Evolutionary conservation across 2,888 invertebrate species (phyloP), one percentile per base, ranked within the genome.

Genomic region (Folsomia candida): DNA sequence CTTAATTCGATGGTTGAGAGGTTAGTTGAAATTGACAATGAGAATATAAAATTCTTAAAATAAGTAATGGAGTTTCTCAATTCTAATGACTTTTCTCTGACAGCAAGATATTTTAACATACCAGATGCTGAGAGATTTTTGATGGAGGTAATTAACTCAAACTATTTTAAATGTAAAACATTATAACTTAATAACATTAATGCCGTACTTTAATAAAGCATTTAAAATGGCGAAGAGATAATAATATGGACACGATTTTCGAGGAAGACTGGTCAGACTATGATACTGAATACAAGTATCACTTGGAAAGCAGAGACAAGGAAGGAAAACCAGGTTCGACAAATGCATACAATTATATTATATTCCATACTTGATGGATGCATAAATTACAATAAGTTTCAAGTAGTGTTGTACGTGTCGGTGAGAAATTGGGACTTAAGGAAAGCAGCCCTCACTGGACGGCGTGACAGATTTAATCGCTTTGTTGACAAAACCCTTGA

Each of bases 401-500:
- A n/a, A 47, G 9, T 14, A 62, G 62, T 62, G 28, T 24, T 62
- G 6, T 62, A 62, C 62, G 2, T 29, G 11, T 22, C 27, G n/a
- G n/a, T 26, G 3, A 37, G 62, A 9, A 9, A 27, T 4, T 28
- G 27, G 62, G 62, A 62, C 20, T 14, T 29, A 4, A 28, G 62
- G 14, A 27, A 37, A 22, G 62, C 27, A 20, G 18, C 37, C 22
- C 18, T 62, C 9, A 14, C 28, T 20, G 62, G 62, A 28, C 3
- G 25, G 9, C 11, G 14, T 4, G 14, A 20, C 29, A 3, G 20
- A 14, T 11, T 62, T n/a, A 18, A 14, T 11, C 27, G 62, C 3
- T 62, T 29, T 37, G 25, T n/a, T 28, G 62, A 27, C 29, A 62
- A 24, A 25, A n/a, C 29, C 22, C 22, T 62, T n/a, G 62, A 62